phyloP scores from a whole-genome alignment of 2,113 vertebrate genomes.

The Tyrannus savana region DNA sequence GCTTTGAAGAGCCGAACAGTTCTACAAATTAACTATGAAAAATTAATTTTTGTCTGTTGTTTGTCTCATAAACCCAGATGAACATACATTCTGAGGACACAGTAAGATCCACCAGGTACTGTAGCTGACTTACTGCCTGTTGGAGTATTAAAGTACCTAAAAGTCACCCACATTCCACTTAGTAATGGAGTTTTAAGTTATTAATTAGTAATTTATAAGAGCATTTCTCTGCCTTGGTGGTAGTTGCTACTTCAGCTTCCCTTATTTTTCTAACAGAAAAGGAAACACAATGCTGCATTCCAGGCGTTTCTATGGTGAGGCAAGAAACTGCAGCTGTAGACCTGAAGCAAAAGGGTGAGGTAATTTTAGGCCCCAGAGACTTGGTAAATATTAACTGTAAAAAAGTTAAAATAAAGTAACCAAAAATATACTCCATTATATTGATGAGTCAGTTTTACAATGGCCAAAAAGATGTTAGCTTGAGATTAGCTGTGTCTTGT shows the following conservation, averaged over 20 bases:
- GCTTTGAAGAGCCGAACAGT: neutral
- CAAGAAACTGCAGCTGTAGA: slow-evolving; percentile 95
- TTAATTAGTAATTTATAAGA: slow-evolving; percentile 69
- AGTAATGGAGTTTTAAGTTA: slow-evolving; percentile 49
- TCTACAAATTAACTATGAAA: neutral
- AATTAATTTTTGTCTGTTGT: slow-evolving; percentile 57
- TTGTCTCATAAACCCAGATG: slow-evolving; percentile 49
- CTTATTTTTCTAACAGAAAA: slow-evolving; percentile 87
- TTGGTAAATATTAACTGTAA: slow-evolving; percentile 96
- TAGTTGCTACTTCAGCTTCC: slow-evolving; percentile 74
- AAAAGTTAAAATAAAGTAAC: slow-evolving; percentile 81
- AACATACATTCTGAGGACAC: slow-evolving; percentile 28
- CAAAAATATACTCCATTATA: slow-evolving; percentile 64
- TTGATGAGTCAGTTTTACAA: slow-evolving; percentile 69
- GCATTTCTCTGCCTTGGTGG: slow-evolving; percentile 72
- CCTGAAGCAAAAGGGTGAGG: slow-evolving; percentile 84
- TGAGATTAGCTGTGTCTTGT: slow-evolving; percentile 72
- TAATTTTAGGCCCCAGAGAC: slow-evolving; percentile 91
- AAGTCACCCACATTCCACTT: slow-evolving; percentile 47
- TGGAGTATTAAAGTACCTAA: slow-evolving; percentile 29
- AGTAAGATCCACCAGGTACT: neutral
- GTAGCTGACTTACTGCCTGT: neutral
- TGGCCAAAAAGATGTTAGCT: slow-evolving; percentile 61
- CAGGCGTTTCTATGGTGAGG: slow-evolving; percentile 87
- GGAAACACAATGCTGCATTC: slow-evolving; percentile 93